These are phyloP conservation scores for Bellardia pandia DNA, from an alignment of 2,888 invertebrate species.

Conservation along the genomic window DNA sequence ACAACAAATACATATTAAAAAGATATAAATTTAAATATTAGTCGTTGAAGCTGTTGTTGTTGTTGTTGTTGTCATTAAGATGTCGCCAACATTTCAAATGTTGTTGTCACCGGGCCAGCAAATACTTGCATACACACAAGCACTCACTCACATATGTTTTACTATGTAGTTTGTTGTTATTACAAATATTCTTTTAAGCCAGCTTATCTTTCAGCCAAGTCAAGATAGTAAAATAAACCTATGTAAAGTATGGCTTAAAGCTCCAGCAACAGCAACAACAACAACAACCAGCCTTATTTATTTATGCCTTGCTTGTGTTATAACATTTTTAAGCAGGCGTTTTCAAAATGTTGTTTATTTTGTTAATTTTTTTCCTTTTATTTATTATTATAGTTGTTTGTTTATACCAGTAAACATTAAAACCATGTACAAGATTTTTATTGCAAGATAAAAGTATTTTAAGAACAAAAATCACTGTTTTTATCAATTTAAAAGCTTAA, in stretches of 20 bases:
- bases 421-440: constrained; percentile 64
- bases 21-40: constrained; percentile 66
- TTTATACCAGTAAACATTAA: constrained; percentile 21
- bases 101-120: constrained; percentile 47
- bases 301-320: not conserved
- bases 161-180: constrained; percentile 39
- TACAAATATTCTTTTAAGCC: constrained; percentile 65
- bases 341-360: constrained; percentile 13
- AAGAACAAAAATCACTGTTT: not conserved
- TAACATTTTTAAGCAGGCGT: constrained; percentile 62
- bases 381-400: constrained; percentile 50
- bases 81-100: constrained; percentile 64
- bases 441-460: constrained; percentile 52
- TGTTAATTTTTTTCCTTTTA: not conserved
- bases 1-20: constrained; percentile 49
- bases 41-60: constrained; percentile 34
- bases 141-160: not conserved
- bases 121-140: not conserved
- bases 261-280: constrained; percentile 17
- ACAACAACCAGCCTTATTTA: constrained; percentile 22
- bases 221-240: constrained; percentile 57
- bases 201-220: constrained; percentile 65
- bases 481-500: constrained; percentile 64
- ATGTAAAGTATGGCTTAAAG: constrained; percentile 61
- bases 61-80: constrained; percentile 64